phyloP scores from a whole-genome alignment of 1,140 invertebrate genomes.

The Danaus melanippus region DNA sequence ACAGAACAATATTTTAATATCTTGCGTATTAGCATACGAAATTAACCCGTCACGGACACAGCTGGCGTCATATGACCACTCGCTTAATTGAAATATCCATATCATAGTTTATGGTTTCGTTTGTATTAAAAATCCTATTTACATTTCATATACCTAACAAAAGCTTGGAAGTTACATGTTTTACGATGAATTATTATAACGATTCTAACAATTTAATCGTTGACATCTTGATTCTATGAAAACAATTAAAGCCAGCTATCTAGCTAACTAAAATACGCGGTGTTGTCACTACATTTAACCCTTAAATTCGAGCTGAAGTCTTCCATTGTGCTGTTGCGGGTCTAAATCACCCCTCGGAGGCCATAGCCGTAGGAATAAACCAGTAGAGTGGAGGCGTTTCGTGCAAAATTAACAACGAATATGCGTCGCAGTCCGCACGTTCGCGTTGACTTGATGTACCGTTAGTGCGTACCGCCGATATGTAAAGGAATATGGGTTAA shows the following conservation, averaged over 20 bases:
- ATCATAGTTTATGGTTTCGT: conserved; percentile 10
- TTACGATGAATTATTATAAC: no score
- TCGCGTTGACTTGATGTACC: conserved; percentile 31
- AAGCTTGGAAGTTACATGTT: background rate
- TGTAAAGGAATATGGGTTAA: conserved; percentile 13
- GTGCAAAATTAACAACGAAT: conserved; percentile 44
- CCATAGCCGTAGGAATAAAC: conserved; percentile 35
- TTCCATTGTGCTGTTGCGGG: conserved; percentile 20
- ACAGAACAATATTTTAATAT: conserved; percentile 14
- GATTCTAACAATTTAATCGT: no score
- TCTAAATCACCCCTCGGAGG: conserved; percentile 33
- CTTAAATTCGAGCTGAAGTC: conserved; percentile 24
- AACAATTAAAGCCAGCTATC: conserved; percentile 9
- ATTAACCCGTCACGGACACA: conserved; percentile 13
- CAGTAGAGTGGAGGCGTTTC: conserved; percentile 36
- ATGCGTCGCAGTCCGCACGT: conserved; percentile 23
- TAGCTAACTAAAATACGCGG: conserved; percentile 11
- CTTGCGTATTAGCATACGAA: conserved; percentile 16
- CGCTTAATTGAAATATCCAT: conserved; percentile 14
- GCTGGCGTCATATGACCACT: conserved; percentile 12
- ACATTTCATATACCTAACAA: no score
- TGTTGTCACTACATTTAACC: conserved; percentile 19
- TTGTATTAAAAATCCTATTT: conserved; percentile 1
- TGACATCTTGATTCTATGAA: background rate
- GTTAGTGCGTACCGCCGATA: conserved; percentile 36